Evolutionary conservation across 2,113 vertebrate genomes (phyloP).

Genomic region (Melanerpes formicivorus): DNA sequence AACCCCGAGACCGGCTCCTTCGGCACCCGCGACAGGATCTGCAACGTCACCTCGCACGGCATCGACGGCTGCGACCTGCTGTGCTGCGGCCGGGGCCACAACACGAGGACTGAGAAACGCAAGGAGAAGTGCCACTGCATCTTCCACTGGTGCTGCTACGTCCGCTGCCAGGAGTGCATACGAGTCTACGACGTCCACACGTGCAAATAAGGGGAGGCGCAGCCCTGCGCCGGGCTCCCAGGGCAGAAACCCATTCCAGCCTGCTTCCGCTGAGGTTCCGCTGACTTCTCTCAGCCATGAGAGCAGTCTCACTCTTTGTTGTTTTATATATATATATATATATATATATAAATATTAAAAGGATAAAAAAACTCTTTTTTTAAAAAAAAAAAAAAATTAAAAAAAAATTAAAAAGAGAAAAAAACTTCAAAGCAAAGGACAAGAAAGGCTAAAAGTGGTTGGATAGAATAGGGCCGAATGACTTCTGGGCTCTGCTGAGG

Average conservation of each 20-base stretch:
- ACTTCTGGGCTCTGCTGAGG: constrained; percentile 37
- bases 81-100: constrained; percentile 84
- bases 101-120: constrained; percentile 81
- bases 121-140: constrained; percentile 84
- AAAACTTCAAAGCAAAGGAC: not conserved
- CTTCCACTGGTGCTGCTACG: constrained; percentile 88
- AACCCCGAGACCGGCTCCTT: constrained; percentile 84
- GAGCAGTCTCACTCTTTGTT: too few relatives aligned
- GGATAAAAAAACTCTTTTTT: too few relatives aligned
- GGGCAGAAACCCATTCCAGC: constrained; percentile 26
- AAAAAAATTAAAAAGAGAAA: not conserved
- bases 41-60: constrained; percentile 83
- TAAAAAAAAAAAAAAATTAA: not conserved
- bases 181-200: constrained; percentile 85
- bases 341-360: too few relatives aligned
- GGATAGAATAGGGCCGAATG: constrained; percentile 68
- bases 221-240: not conserved
- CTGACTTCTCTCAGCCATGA: too few relatives aligned
- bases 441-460: constrained; percentile 52
- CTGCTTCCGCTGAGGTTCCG: constrained; percentile 42
- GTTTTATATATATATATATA: too few relatives aligned
- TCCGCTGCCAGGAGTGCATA: constrained; percentile 84
- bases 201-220: constrained; percentile 75
- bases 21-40: constrained; percentile 81
- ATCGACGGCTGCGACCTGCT: constrained; percentile 84